Evolutionary conservation across 2,797 vertebrate genomes (phyloP), one percentile per base, ranked within the genome.

Genomic region (Gymnothorax reevesii): DNA sequence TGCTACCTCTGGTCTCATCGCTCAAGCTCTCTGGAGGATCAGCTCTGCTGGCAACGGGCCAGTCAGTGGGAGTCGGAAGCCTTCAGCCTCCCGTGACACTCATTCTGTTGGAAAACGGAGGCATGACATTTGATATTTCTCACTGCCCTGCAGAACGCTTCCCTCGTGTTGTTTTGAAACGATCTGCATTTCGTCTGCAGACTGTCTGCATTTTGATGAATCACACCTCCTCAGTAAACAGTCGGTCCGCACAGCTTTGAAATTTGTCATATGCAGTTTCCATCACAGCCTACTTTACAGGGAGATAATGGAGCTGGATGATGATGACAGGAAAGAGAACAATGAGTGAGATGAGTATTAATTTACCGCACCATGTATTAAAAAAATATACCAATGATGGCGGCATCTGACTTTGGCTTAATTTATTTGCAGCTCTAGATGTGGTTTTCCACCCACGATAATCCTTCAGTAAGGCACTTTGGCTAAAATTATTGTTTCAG

Each of bases 41-140:
- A 54, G 33, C 10, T 49, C 82, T 82, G 57, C 84, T 71, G 71
- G 86, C 71, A 60, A 49, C 75, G 83, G 85, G 52, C 54, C 69
- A 33, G 27, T 54, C 83, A 59, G 33, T 27, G 59, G 25, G 83
- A 52, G 27, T 71, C 59, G 80, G 83, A 83, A 33, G 75, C 87
- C 55, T 54, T 88, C 57, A 86, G 60, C 88, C 86, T 84, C 49
- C 87, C 89, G 52, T 85, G 66, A 88, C 88, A 89, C 88, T 66
- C n/a, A 87, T 87, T 88, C 89, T 83, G 85, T 88, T 80, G 86
- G 55, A 79, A 83, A 87, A 86, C 22, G 69, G 69, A 83, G 84
- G 82, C 52, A 60, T 84, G 85, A 86, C 80, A 33, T 89, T 87
- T 87, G 8, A 49, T 69, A 73, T 86, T 83, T 15, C 7, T 83